Evolutionary conservation across 2,888 invertebrate species (phyloP).

Genomic region (Craniophora ligustri): DNA sequence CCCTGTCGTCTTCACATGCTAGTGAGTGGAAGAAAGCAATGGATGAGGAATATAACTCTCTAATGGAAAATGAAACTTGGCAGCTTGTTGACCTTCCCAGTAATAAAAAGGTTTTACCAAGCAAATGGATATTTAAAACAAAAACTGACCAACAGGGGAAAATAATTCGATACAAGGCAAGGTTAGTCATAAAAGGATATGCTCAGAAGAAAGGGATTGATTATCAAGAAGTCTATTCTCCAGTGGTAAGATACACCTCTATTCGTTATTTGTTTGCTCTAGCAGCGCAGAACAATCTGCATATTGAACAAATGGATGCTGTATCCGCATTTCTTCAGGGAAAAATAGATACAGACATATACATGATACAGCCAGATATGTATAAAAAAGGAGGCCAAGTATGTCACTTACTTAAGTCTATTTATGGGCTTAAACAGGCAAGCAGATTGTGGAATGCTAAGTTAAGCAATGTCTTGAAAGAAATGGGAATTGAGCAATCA

Average conservation of each 20-base stretch:
- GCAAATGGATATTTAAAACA: slow-evolving; percentile 12
- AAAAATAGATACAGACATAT: too few relatives aligned
- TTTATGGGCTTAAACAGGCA: too few relatives aligned
- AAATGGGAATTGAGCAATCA: too few relatives aligned
- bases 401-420: not conserved
- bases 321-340: slow-evolving; percentile 16
- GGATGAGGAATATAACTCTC: slow-evolving; percentile 4
- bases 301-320: not conserved
- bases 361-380: not conserved
- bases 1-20: not conserved
- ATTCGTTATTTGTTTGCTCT: too few relatives aligned
- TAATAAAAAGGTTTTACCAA: not conserved
- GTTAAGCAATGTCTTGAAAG: too few relatives aligned
- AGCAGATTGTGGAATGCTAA: too few relatives aligned
- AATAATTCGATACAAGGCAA: too few relatives aligned
- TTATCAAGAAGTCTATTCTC: too few relatives aligned
- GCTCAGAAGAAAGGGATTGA: too few relatives aligned
- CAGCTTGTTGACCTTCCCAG: not conserved
- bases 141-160: too few relatives aligned
- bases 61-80: slow-evolving; percentile 16
- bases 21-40: slow-evolving; percentile 7
- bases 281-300: not conserved
- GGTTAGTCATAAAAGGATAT: too few relatives aligned
- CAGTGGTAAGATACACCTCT: too few relatives aligned
- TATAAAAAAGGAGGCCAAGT: not conserved